Evolutionary conservation across 2,888 invertebrate species (phyloP).

Genomic region (Parnassius orleans): DNA sequence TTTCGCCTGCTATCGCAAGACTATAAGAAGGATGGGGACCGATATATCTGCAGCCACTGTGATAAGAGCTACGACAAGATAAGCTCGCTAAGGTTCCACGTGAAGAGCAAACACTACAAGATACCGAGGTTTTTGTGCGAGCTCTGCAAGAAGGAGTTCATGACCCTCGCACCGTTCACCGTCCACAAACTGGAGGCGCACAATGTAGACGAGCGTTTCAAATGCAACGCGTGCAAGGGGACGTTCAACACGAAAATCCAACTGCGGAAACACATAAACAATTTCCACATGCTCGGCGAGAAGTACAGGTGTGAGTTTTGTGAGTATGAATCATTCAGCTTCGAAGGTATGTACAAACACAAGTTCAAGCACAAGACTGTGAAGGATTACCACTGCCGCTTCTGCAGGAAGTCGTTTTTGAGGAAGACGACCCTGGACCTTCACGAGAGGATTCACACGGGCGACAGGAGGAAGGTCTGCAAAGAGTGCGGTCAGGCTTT

Average conservation of each 20-base stretch:
- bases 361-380: conserved; percentile 64
- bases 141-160: conserved; percentile 49
- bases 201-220: conserved; percentile 55
- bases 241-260: conserved; percentile 55
- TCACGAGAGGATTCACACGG: conserved; percentile 68
- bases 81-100: conserved; percentile 48
- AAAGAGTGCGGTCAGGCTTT: conserved; percentile 63
- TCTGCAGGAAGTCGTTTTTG: conserved; percentile 67
- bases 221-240: conserved; percentile 63
- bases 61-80: conserved; percentile 50
- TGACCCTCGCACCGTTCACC: conserved; percentile 50
- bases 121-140: conserved; percentile 47
- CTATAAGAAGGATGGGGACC: conserved; percentile 45
- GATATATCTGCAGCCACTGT: conserved; percentile 47
- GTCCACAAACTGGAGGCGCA: conserved; percentile 58
- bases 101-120: conserved; percentile 58
- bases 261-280: conserved; percentile 54
- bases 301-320: conserved; percentile 57
- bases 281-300: conserved; percentile 65
- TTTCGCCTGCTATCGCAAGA: conserved; percentile 51
- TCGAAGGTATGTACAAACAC: conserved; percentile 57
- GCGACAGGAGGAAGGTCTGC: conserved; percentile 61
- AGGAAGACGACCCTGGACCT: conserved; percentile 54
- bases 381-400: conserved; percentile 65
- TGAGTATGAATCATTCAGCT: conserved; percentile 59